These are phyloP conservation scores for Drosophila cardini DNA, from an alignment of 1,140 invertebrate species.

Conservation along the genomic window DNA sequence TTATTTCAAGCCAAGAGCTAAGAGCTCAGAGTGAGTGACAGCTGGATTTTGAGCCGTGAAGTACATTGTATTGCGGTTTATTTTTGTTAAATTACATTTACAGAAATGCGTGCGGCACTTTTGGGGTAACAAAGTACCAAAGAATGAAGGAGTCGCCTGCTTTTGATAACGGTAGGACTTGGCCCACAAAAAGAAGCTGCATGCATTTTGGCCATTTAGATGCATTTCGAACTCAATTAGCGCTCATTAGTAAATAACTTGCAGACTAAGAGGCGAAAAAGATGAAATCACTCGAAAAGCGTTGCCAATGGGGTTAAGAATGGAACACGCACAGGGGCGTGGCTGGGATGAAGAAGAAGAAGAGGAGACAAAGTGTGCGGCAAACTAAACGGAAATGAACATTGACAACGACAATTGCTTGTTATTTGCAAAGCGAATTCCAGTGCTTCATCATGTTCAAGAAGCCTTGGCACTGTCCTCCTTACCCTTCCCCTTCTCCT, in stretches of 20 bases:
- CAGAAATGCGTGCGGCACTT: constrained; percentile 63
- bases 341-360: background rate
- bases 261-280: constrained; percentile 44
- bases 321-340: constrained; percentile 37
- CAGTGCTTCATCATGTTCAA: constrained; percentile 62
- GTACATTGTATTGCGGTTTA: constrained; percentile 49
- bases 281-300: constrained; percentile 60
- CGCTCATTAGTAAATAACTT: constrained; percentile 78
- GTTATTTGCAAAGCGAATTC: constrained; percentile 83
- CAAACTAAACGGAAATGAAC: constrained; percentile 77
- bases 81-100: constrained; percentile 78
- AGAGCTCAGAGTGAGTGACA: constrained; percentile 58
- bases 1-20: constrained; percentile 62
- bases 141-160: constrained; percentile 14
- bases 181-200: constrained; percentile 16
- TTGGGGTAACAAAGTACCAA: constrained; percentile 5
- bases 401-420: constrained; percentile 83
- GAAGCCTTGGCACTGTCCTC: constrained; percentile 33
- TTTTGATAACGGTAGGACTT: constrained; percentile 16
- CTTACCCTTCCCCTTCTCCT: background rate
- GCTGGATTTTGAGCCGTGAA: constrained; percentile 50
- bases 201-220: constrained; percentile 66
- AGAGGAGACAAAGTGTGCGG: background rate
- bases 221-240: constrained; percentile 81
- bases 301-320: constrained; percentile 33